Conservation (phyloP, 1,140 invertebrate species). For the Nephotettix cincticeps region DNA sequence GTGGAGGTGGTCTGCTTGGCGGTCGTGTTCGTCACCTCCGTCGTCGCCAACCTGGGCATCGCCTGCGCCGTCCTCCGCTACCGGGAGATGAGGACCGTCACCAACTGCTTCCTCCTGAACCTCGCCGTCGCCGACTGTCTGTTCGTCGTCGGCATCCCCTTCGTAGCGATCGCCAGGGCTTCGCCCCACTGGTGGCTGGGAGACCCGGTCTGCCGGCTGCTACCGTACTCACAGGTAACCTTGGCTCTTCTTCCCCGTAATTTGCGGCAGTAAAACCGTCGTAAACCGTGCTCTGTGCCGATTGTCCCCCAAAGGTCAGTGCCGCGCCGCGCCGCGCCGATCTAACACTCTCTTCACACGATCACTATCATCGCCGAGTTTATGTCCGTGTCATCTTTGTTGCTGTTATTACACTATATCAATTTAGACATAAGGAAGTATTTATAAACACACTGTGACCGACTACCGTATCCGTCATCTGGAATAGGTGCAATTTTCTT, state of each 20-base stretch:
- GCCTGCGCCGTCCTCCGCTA: slow-evolving; percentile 51
- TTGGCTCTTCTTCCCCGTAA: not conserved
- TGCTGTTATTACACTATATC: too few species aligned
- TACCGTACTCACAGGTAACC: slow-evolving; percentile 59
- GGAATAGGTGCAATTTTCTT: too few species aligned
- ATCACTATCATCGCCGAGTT: too few species aligned
- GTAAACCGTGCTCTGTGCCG: not conserved
- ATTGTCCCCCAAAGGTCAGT: not conserved
- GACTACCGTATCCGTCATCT: too few species aligned
- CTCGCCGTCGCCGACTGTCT: slow-evolving; percentile 65
- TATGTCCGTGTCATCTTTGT: too few species aligned
- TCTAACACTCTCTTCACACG: too few species aligned
- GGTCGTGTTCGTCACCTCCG: slow-evolving; percentile 48
- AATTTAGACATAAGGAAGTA: too few species aligned
- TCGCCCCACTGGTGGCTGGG: slow-evolving; percentile 56
- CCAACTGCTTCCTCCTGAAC: slow-evolving; percentile 73
- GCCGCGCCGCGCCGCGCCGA: too few species aligned
- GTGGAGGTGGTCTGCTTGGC: slow-evolving; percentile 47
- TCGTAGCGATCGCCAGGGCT: slow-evolving; percentile 53
- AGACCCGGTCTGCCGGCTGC: slow-evolving; percentile 51
- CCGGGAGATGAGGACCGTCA: slow-evolving; percentile 70
- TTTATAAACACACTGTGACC: too few species aligned
- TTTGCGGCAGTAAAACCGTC: not conserved
- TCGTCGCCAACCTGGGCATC: slow-evolving; percentile 50
- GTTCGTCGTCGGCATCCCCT: slow-evolving; percentile 56